phyloP scores from a whole-genome alignment of 2,113 vertebrate species.

The Gymnogyps californianus region DNA sequence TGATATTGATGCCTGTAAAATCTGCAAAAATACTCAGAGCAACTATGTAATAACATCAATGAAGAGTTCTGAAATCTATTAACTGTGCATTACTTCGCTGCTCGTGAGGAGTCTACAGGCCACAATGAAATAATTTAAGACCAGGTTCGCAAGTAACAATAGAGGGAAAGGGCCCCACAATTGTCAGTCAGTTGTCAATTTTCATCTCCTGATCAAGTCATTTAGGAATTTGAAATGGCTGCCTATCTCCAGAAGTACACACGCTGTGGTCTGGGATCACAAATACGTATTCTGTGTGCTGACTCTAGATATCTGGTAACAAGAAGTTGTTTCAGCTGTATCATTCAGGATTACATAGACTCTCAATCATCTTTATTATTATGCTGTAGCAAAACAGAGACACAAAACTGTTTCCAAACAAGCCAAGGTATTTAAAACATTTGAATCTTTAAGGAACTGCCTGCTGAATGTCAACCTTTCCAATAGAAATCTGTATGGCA shows the following conservation, averaged over 20 bases:
- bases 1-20: not conserved
- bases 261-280: not conserved
- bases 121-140: not conserved
- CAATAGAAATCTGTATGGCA: fast-evolving
- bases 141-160: not conserved
- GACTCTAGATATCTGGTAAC: not conserved
- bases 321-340: not conserved
- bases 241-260: not conserved
- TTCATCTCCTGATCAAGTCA: not conserved
- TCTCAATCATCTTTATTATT: not conserved
- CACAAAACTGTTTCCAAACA: not conserved
- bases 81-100: not conserved
- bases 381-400: not conserved
- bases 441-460: not conserved
- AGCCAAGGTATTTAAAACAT: not conserved
- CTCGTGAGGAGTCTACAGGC: not conserved
- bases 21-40: not conserved
- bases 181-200: not conserved
- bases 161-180: not conserved
- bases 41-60: not conserved
- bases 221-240: not conserved
- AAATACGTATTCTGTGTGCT: not conserved
- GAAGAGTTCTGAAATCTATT: not conserved
- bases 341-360: not conserved
- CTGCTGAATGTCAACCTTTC: not conserved